Evolutionary conservation across 2,888 invertebrate species (phyloP), one percentile per base, ranked within the genome.

Genomic region (Eupithecia exiguata): DNA sequence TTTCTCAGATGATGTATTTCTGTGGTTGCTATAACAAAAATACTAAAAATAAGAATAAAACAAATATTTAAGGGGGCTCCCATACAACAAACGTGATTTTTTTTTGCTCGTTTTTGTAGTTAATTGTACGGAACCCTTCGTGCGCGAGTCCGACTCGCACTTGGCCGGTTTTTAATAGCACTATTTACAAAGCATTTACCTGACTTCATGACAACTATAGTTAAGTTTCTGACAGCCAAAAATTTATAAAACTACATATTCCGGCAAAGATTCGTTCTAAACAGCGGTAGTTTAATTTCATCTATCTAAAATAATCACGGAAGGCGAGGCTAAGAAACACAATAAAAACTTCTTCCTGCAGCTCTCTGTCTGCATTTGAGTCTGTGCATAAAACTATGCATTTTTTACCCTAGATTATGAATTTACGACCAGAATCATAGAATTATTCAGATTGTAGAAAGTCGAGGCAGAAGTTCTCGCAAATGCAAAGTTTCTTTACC

Each of bases 401-500:
- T 18, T 62, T 35, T 35, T 62, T 35, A 62, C 62, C 30, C 35
- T 62, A 62, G 35, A 62, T 62, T 35, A 62, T 30, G 35, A 62
- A 62, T 35, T 74, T 36, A 69, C 72, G 66, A 63, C 43, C 49
- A 18, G 16, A 62, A 18, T 61, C 30, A 18, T 35, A 62, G 18
- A 62, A 35, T 62, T 18, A 21, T 62, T 62, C 30, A 43, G 69
- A 74, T 71, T 71, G 5, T 68, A 68, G 66, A 67, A 72, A 69
- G 72, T 70, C 63, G 62, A 67, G 38, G 70, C 68, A 43, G 2
- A 75, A 72, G 68, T 72, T 70, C 21, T 43, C n/a, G 18, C 43
- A 72, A 65, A 63, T 65, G 53, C 68, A 75, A 75, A 75, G 46
- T 71, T 75, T 53, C 53, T 53, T 38, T 49, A 38, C 16, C 5